phyloP scores from a whole-genome alignment of 2,888 invertebrate species.

The Bellardia bayeri region DNA sequence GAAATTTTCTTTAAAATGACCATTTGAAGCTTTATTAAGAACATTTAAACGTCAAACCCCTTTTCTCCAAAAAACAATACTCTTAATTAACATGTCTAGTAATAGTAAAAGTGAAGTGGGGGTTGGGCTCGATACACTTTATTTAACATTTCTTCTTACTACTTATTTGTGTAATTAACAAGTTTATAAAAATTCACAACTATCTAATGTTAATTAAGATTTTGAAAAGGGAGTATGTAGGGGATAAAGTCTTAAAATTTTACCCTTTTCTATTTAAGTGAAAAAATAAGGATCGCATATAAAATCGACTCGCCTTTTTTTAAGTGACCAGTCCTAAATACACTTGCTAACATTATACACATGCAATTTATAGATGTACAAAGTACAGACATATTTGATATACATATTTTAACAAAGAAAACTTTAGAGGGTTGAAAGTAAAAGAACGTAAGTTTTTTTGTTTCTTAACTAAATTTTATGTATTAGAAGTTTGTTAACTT shows the following conservation, averaged over 20 bases:
- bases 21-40: not conserved
- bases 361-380: not conserved
- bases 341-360: not conserved
- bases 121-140: not conserved
- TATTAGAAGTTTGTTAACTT: conserved; percentile 62
- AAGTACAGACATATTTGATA: not conserved
- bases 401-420: not conserved
- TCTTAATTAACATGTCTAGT: conserved; percentile 6
- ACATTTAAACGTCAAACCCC: not conserved
- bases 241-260: conserved; percentile 69
- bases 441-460: conserved; percentile 2
- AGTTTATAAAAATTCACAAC: conserved; percentile 25
- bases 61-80: not conserved
- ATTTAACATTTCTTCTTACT: not conserved
- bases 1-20: not conserved
- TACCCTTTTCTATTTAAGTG: conserved; percentile 67
- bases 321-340: conserved; percentile 53
- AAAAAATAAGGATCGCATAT: not conserved
- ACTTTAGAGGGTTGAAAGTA: conserved; percentile 4
- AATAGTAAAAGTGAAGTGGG: not conserved
- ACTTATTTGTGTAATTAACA: conserved; percentile 30
- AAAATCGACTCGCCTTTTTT: conserved; percentile 19
- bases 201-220: conserved; percentile 53
- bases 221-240: conserved; percentile 32
- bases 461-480: conserved; percentile 50